Percentiles rank a stretch among this genome's conserved stretches.
phyloP scores from a whole-genome alignment of 2,797 vertebrate genomes.

The Eurystomus glaucurus region DNA sequence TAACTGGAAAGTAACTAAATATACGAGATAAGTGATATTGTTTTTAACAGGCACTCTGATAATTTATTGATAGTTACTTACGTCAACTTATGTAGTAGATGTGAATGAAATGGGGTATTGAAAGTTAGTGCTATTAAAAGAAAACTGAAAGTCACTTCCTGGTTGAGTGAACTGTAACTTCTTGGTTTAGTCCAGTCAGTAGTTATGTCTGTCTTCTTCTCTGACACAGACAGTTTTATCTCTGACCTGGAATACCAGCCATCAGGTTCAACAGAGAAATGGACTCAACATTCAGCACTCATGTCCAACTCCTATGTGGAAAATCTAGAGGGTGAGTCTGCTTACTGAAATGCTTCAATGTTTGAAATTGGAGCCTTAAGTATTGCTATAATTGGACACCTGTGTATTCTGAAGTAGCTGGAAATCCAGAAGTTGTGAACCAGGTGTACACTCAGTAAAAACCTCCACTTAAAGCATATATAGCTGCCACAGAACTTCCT shows the following conservation, averaged over 20 bases:
- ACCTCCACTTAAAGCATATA: background rate
- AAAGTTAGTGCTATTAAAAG: slow-evolving; percentile 56
- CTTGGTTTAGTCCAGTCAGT: slow-evolving; percentile 85
- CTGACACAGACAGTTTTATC: slow-evolving; percentile 87
- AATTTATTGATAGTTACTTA: slow-evolving; percentile 36
- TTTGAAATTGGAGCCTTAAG: slow-evolving; percentile 73
- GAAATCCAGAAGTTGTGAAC: background rate
- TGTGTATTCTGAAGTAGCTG: slow-evolving; percentile 40
- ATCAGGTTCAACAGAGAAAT: slow-evolving; percentile 87
- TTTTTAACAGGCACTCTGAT: slow-evolving; percentile 29
- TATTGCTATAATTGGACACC: background rate
- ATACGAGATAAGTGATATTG: background rate
- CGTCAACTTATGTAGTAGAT: slow-evolving; percentile 4
- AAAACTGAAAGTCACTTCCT: slow-evolving; percentile 69
- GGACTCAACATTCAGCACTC: slow-evolving; percentile 85
- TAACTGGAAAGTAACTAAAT: slow-evolving; percentile 8
- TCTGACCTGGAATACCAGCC: slow-evolving; percentile 86
- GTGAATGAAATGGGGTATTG: slow-evolving; percentile 49
- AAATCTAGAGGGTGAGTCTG: slow-evolving; percentile 87
- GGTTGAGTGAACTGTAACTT: slow-evolving; percentile 78
- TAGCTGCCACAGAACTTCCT: slow-evolving; percentile 58
- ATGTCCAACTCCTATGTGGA: slow-evolving; percentile 85
- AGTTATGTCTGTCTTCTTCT: slow-evolving; percentile 87
- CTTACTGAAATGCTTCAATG: slow-evolving; percentile 80
- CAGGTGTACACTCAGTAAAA: slow-evolving; percentile 18